phyloP scores from a whole-genome alignment of 2,888 invertebrate species.

The Xestia xanthographa region DNA sequence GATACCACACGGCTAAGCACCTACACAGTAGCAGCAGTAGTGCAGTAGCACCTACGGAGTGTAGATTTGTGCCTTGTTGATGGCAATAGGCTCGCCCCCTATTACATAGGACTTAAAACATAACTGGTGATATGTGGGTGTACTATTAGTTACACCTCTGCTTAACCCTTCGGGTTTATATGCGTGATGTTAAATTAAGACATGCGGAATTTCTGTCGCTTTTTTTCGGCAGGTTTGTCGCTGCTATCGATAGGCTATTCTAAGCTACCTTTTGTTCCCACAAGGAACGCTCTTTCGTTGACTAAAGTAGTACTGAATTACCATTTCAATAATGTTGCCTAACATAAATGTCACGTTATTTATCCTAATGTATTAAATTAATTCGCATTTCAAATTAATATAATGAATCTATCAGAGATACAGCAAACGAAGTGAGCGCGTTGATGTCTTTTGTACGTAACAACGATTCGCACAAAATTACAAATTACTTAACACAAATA shows the following conservation, averaged over 20 bases:
- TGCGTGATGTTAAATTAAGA: too few species aligned
- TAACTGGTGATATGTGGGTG: too few species aligned
- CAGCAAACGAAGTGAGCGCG: constrained; percentile 24
- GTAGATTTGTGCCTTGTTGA: too few species aligned
- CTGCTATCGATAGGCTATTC: neutral
- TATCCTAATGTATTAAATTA: neutral
- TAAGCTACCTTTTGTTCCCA: neutral
- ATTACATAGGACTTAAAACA: too few species aligned
- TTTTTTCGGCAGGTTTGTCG: neutral
- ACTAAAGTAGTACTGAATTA: neutral
- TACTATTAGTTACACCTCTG: too few species aligned
- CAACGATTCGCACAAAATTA: neutral
- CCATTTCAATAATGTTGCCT: neutral
- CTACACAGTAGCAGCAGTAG: too few species aligned
- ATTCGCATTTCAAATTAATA: constrained; percentile 4
- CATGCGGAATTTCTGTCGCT: neutral
- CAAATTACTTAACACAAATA: constrained; percentile 21
- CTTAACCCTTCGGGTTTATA: too few species aligned
- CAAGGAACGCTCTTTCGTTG: neutral
- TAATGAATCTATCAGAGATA: too few species aligned
- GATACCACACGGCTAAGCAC: too few species aligned
- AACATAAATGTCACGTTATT: neutral
- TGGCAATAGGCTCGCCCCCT: too few species aligned
- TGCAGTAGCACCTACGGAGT: too few species aligned
- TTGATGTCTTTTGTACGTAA: constrained; percentile 64